These are phyloP conservation scores for Trypoxylon attenuatum DNA, from an alignment of 2,888 invertebrate genomes.

Conservation along the genomic window DNA sequence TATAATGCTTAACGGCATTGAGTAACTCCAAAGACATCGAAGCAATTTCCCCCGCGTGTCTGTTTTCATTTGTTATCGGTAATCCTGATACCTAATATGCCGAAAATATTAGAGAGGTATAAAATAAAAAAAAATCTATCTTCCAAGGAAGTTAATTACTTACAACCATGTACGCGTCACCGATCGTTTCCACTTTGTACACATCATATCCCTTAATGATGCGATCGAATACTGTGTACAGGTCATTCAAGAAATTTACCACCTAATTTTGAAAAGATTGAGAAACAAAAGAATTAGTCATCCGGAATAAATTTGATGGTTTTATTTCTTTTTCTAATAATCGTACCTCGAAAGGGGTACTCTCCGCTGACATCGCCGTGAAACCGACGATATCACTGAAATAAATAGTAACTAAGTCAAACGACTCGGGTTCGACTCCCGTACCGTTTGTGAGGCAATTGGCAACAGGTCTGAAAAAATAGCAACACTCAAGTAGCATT, in stretches of 20 bases:
- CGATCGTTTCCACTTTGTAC: constrained; percentile 97
- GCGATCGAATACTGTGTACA: constrained; percentile 97
- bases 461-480: constrained; percentile 90
- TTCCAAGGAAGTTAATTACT: constrained; percentile 60
- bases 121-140: not conserved
- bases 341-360: constrained; percentile 88
- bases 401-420: constrained; percentile 95
- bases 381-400: constrained; percentile 98
- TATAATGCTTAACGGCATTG: constrained; percentile 89
- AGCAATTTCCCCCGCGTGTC: constrained; percentile 94
- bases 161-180: constrained; percentile 87
- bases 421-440: constrained; percentile 94
- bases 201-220: constrained; percentile 98
- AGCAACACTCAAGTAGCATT: no score
- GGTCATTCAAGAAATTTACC: constrained; percentile 97
- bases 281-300: not conserved
- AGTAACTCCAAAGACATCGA: constrained; percentile 93
- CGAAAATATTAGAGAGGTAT: not conserved
- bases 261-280: constrained; percentile 79
- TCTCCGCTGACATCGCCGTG: constrained; percentile 95
- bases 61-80: constrained; percentile 88
- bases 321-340: not conserved
- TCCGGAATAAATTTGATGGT: not conserved
- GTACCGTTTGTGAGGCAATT: constrained; percentile 90
- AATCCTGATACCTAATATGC: constrained; percentile 86